These are phyloP conservation scores for Abrostola triplasia DNA, from an alignment of 2,888 invertebrate genomes.

Conservation along the genomic window DNA sequence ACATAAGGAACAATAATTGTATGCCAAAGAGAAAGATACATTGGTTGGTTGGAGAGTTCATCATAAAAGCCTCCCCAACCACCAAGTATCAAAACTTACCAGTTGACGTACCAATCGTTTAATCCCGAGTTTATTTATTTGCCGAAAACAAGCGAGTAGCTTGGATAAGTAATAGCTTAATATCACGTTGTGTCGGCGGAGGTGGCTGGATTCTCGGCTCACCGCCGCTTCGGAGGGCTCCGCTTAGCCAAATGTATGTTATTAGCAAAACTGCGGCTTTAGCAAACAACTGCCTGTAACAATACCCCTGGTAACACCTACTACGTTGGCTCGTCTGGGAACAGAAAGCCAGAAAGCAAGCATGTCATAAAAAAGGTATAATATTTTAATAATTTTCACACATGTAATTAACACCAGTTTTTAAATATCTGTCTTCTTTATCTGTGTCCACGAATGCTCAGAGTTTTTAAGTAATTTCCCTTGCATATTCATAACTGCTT, in stretches of 20 bases:
- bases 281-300: constrained; percentile 74
- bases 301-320: constrained; percentile 56
- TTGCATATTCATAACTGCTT: constrained; percentile 51
- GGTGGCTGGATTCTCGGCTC: constrained; percentile 85
- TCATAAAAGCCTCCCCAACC: no score
- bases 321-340: constrained; percentile 21
- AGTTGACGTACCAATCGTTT: constrained; percentile 31
- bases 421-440: constrained; percentile 11
- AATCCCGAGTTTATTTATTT: constrained; percentile 69
- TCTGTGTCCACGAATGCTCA: constrained; percentile 46
- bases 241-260: constrained; percentile 79
- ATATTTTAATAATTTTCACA: not conserved
- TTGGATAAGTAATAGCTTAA: constrained; percentile 88
- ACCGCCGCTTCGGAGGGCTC: constrained; percentile 61
- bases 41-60: no score
- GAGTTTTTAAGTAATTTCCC: constrained; percentile 59
- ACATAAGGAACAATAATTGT: no score
- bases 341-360: not conserved
- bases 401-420: constrained; percentile 13
- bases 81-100: constrained; percentile 62
- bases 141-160: constrained; percentile 74
- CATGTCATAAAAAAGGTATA: not conserved
- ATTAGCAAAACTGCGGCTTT: constrained; percentile 71
- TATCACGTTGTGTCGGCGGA: constrained; percentile 77
- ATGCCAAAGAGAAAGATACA: no score